Evolutionary conservation across 2,113 vertebrate species (phyloP).

Genomic region (Arenaria interpres): DNA sequence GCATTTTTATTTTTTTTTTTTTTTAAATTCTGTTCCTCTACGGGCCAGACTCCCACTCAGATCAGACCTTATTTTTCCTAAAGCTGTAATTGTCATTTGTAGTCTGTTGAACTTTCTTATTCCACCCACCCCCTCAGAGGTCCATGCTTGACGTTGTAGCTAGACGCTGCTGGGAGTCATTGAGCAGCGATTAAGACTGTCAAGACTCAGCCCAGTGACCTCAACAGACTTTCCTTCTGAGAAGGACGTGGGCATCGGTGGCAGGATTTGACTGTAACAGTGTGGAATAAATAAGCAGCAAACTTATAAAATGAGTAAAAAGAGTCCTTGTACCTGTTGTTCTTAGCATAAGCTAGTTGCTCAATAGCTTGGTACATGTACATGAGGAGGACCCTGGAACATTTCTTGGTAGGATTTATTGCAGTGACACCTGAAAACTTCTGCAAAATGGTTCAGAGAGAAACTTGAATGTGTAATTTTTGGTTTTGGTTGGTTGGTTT

Average conservation of each 20-base stretch:
- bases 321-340: background rate
- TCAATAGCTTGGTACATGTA: background rate
- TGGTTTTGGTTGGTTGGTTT: background rate
- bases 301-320: background rate
- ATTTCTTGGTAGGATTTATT: background rate
- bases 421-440: background rate
- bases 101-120: background rate
- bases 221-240: background rate
- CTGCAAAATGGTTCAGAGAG: background rate
- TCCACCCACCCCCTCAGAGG: rapidly evolving
- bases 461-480: background rate
- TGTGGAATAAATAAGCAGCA: background rate
- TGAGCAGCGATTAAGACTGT: background rate
- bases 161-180: rapidly evolving
- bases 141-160: rapidly evolving
- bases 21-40: background rate
- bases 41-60: background rate
- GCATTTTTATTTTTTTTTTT: background rate
- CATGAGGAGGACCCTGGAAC: background rate
- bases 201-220: background rate
- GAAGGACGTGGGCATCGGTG: rapidly evolving
- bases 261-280: background rate
- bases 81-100: background rate
- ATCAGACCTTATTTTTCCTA: background rate
- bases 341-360: background rate